Conservation (phyloP, 2,113 vertebrate species). For the Cavia aperea region DNA sequence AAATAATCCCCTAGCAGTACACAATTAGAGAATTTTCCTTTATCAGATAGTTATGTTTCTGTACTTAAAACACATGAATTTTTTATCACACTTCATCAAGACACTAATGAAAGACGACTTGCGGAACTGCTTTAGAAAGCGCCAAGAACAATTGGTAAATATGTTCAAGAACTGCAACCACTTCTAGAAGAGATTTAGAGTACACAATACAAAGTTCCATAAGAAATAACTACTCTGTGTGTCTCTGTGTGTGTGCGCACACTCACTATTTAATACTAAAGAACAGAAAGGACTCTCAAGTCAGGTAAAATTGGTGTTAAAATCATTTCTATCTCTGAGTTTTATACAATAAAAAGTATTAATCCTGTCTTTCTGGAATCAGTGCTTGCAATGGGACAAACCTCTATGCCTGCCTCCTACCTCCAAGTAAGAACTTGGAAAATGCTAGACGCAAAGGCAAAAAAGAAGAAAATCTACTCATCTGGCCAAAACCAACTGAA, state of each 20-base stretch:
- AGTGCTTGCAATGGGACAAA: neutral
- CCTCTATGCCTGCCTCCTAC: neutral
- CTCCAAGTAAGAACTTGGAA: conserved; percentile 12
- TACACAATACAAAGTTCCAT: neutral
- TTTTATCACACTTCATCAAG: neutral
- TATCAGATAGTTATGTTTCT: neutral
- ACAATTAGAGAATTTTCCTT: conserved; percentile 1
- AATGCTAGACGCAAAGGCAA: neutral
- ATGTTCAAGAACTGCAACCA: neutral
- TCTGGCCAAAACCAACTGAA: neutral
- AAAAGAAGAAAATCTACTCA: neutral
- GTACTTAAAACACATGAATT: neutral
- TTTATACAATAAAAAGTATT: neutral
- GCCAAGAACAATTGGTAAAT: neutral
- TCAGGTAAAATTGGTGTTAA: neutral
- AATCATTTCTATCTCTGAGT: neutral
- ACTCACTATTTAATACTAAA: neutral
- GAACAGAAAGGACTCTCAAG: neutral
- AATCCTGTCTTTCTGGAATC: neutral
- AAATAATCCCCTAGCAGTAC: neutral
- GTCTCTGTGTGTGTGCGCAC: neutral
- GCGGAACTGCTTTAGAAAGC: neutral
- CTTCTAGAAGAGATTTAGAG: neutral
- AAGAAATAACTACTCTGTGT: neutral
- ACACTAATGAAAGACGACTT: neutral